phyloP scores from a whole-genome alignment of 1,140 invertebrate species.

The Camponotus floridanus region DNA sequence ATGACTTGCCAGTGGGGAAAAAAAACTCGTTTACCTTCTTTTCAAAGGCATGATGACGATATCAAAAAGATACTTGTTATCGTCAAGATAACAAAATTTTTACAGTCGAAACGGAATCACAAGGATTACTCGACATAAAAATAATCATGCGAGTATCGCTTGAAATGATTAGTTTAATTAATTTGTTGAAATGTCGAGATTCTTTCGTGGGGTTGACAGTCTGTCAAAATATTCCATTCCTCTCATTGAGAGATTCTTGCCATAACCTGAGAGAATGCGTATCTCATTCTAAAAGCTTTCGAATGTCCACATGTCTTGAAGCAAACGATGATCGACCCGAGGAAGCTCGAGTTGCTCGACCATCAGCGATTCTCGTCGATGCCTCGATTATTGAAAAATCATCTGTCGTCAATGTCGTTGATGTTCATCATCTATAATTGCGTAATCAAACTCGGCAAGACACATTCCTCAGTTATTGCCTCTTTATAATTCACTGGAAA shows the following conservation, averaged over 20 bases:
- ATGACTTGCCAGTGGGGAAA: background rate
- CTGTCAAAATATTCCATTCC: background rate
- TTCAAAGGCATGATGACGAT: background rate
- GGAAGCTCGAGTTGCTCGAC: background rate
- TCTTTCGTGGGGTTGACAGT: no score
- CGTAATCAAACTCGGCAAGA: background rate
- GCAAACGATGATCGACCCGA: background rate
- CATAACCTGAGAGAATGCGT: background rate
- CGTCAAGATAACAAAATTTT: background rate
- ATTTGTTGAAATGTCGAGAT: background rate
- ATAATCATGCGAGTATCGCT: background rate
- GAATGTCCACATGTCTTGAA: background rate
- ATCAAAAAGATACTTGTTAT: background rate
- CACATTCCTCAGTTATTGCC: background rate
- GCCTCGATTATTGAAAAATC: background rate
- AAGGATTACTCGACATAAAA: conserved; percentile 9
- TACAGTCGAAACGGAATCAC: background rate
- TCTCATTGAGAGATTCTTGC: background rate
- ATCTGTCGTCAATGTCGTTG: background rate
- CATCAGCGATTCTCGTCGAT: background rate
- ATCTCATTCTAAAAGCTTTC: background rate
- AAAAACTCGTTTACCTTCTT: background rate
- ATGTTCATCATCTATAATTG: no score
- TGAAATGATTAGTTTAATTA: background rate
- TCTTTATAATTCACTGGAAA: conserved; percentile 4